Evolutionary conservation across 2,797 vertebrate genomes (phyloP), one percentile per base, ranked within the genome.

Genomic region (Remorina albescens): DNA sequence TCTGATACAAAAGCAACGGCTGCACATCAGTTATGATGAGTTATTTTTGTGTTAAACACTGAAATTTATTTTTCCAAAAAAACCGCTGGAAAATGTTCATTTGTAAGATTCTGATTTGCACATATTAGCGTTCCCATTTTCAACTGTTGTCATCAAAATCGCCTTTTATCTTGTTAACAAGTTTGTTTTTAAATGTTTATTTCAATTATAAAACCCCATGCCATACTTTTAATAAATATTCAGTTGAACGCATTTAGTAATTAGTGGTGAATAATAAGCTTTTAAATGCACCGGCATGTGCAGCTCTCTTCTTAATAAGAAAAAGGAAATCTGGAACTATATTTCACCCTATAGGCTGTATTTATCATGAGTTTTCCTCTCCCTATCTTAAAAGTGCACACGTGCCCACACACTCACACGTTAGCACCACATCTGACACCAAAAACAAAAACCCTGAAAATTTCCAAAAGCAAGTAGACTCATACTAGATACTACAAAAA

Each of bases 21-120:
- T 56, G 26, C 34, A 81, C 74, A 66, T 72, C 58, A 47, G 64
- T 46, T 61, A 66, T 55, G 61, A 23, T 79, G 49, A 74, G 60
- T 57, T 58, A 67, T 55, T 68, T 41, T 6, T 42, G 36, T 66
- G 32, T 61, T 60, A n/a, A 74, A 69, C 73, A 69, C 34, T 57
- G 47, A 74, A 30, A 30, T 57, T 71, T 71, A 0, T 50, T 58
- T 66, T 75, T 37, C 26, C 54, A 16, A 19, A 36, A 67, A 67
- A 51, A 51, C 21, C 26, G 56, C 68, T 54, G 1, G 54, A 72
- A 49, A 44, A 39, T 0, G 15, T 18, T 58, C 56, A 62, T 62
- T 15, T 71, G 32, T 58, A 49, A 42, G 13, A 76, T 49, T 73
- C 41, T 71, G 36, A 39, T 64, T 21, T 78, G 15, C 28, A 30